phyloP scores from a whole-genome alignment of 1,140 invertebrate species.

The Caenorhabditis tropicalis region DNA sequence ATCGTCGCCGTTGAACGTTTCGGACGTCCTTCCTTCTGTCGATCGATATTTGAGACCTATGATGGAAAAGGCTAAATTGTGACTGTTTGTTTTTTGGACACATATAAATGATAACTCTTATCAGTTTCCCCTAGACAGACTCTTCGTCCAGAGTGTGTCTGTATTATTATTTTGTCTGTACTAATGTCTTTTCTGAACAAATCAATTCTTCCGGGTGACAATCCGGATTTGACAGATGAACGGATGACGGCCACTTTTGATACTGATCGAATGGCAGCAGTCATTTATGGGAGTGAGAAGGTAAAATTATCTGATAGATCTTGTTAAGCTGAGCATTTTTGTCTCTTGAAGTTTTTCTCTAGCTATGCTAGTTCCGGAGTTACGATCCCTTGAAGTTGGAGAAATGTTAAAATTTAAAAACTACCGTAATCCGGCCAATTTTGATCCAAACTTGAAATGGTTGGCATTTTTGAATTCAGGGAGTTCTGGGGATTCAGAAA shows the following conservation, averaged over 20 bases:
- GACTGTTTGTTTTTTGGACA: too few species aligned
- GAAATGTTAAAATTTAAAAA: too few species aligned
- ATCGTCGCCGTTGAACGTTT: constrained; percentile 84
- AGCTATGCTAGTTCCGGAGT: too few species aligned
- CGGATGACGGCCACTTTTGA: constrained; percentile 76
- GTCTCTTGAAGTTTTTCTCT: too few species aligned
- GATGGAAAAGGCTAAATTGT: constrained; percentile 54
- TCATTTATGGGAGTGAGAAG: constrained; percentile 80
- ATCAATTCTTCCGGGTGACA: constrained; percentile 60
- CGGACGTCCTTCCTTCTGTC: constrained; percentile 68
- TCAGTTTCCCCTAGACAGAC: neutral
- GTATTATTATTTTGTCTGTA: neutral
- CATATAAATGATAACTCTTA: too few species aligned
- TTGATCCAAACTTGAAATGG: too few species aligned
- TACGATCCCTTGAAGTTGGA: too few species aligned
- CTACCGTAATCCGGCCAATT: neutral
- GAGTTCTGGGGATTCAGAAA: too few species aligned
- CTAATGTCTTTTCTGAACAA: constrained; percentile 15
- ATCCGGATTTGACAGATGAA: constrained; percentile 62
- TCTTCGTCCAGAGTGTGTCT: neutral
- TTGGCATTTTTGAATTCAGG: too few species aligned
- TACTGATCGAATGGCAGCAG: constrained; percentile 79
- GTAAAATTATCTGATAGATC: too few species aligned
- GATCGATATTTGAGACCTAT: constrained; percentile 53
- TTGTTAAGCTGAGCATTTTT: too few species aligned